Evolutionary conservation across 1,140 invertebrate genomes (phyloP).

Genomic region (Subanguina moxae): DNA sequence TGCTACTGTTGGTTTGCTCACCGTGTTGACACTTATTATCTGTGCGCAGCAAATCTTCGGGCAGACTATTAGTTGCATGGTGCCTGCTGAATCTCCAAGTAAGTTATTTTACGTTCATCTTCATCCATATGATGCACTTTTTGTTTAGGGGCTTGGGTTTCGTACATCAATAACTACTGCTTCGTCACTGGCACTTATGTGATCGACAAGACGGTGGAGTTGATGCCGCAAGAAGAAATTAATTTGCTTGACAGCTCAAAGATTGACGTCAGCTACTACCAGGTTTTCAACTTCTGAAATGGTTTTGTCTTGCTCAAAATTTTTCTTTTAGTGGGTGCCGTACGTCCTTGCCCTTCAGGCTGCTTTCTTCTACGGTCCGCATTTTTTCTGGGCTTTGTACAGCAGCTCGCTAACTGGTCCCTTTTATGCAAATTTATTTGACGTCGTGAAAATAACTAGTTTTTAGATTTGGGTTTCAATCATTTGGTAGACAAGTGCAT

Average conservation of each 20-base stretch:
- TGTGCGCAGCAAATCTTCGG: conserved; percentile 6
- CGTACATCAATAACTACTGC: conserved; percentile 18
- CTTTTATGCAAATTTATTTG: background rate
- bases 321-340: conserved; percentile 17
- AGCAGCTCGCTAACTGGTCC: background rate
- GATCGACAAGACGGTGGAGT: background rate
- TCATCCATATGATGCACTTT: no score
- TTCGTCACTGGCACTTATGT: conserved; percentile 25
- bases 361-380: conserved; percentile 2
- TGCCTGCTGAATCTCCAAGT: conserved; percentile 14
- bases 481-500: conserved; percentile 11
- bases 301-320: background rate
- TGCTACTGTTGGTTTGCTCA: no score
- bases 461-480: conserved; percentile 10
- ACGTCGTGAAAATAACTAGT: background rate
- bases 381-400: conserved; percentile 9
- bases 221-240: background rate
- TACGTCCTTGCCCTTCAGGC: conserved; percentile 18
- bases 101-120: background rate
- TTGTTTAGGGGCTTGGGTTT: conserved; percentile 6
- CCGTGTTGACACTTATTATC: no score
- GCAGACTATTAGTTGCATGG: conserved; percentile 15
- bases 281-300: background rate
- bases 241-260: background rate
- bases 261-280: conserved; percentile 12